phyloP scores from a whole-genome alignment of 2,113 vertebrate genomes.

The Lagopus leucura region DNA sequence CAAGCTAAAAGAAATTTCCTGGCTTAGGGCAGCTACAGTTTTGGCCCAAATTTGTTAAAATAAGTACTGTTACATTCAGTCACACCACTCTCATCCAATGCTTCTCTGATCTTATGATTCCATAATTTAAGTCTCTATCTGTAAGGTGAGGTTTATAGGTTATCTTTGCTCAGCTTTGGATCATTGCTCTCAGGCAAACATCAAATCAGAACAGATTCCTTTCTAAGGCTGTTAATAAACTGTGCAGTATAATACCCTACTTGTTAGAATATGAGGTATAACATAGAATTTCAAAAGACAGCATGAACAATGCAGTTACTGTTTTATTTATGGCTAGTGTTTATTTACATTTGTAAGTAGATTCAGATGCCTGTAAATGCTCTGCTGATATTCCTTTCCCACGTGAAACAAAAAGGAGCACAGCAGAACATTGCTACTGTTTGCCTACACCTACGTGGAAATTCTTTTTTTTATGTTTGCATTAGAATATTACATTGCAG shows the following conservation, averaged over 20 bases:
- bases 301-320: not conserved
- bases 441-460: conserved; percentile 8
- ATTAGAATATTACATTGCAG: not conserved
- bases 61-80: accelerated
- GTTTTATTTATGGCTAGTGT: not conserved
- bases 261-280: not conserved
- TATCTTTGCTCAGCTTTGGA: not conserved
- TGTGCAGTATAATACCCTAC: not conserved
- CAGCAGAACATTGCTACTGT: not conserved
- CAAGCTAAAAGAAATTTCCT: not conserved
- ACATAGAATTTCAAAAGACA: not conserved
- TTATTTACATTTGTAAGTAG: conserved; percentile 43
- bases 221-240: not conserved
- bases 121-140: not conserved
- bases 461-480: not conserved
- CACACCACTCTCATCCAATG: not conserved
- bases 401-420: not conserved
- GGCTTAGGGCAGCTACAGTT: accelerated
- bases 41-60: not conserved
- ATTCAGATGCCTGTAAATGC: conserved; percentile 3
- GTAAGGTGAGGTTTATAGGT: accelerated
- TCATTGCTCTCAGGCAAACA: not conserved
- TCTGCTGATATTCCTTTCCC: conserved; percentile 1
- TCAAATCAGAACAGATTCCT: not conserved
- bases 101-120: not conserved